Percentiles rank a stretch among this genome's conserved stretches.
These are phyloP conservation scores for Leptinotarsa tumamoca DNA, from an alignment of 2,888 invertebrate species.

Conservation along the genomic window DNA sequence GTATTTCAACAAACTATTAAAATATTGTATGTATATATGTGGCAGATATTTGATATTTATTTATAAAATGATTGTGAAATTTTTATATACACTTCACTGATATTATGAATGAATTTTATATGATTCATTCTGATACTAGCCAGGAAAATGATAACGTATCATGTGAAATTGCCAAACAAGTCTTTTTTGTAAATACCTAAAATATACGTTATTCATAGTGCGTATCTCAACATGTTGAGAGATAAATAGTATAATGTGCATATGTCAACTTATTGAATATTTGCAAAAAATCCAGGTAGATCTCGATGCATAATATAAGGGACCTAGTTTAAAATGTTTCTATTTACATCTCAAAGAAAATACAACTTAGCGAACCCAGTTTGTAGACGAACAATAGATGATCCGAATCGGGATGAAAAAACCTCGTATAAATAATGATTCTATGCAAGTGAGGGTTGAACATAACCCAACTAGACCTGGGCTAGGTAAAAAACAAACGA, in stretches of 20 bases:
- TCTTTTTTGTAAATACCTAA: not conserved
- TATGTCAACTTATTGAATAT: constrained; percentile 33
- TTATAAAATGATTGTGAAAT: no score
- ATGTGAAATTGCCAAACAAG: no score
- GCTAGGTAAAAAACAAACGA: constrained; percentile 42
- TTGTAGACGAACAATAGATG: constrained; percentile 51
- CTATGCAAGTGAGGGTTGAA: constrained; percentile 45
- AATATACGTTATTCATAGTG: not conserved
- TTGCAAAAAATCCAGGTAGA: constrained; percentile 46
- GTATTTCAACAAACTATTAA: no score
- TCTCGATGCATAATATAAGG: constrained; percentile 51
- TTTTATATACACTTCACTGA: no score
- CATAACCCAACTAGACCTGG: constrained; percentile 33
- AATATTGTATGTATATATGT: no score
- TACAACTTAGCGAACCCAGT: constrained; percentile 52
- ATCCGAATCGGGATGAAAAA: constrained; percentile 51
- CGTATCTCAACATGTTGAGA: not conserved
- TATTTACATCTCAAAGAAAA: constrained; percentile 53
- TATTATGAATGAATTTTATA: no score
- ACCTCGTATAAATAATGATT: constrained; percentile 53
- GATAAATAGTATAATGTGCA: not conserved
- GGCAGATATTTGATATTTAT: no score
- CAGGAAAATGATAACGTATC: no score
- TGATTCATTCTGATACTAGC: no score
- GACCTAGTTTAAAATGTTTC: constrained; percentile 52